Base-by-base conservation (phyloP, 37 sponge, comb jelly and placozoan genomes). In the Chondrosia reniformis region DNA sequence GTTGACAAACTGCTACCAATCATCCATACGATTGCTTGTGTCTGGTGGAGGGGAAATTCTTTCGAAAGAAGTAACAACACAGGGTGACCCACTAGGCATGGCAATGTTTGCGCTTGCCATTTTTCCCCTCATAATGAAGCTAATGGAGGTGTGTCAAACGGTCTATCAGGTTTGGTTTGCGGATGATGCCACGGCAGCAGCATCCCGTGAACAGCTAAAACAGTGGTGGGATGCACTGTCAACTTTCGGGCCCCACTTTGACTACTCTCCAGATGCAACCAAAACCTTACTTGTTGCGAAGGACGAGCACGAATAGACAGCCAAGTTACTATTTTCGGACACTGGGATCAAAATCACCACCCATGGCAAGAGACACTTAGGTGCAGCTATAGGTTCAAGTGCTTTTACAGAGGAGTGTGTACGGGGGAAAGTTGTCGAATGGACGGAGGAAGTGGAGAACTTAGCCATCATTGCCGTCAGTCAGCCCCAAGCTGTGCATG, bases 161-260 rank as follows among this genome's bases (percentile, higher is more conserved):
- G 72, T 34, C 43, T 34, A 34, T 30, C 72, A 69, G 36, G 43
- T 69, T 17, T 69, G 72, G 72, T 69, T 69, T 69, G 72, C 72
- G 10, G 72, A 69, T 39, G 72, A 69, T 69, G 72, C 72, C 41
- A 34, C 72, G 4, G 72, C 10, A 40, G 72, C 36, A 5, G 72
- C 10, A 2, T 34, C 72, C 36, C 24, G 7, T n/a, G 40, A 37
- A 12, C 27, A 28, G 7, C 63, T 78, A 24, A 61, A 52, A 33
- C 24, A 61, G 54, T 78, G 79, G 79, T 78, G 79, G 72, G n/a
- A 31, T 40, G 32, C 37, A 1, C 72, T 69, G 72, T 34, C 43
- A 31, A 69, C 5, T n/a, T 34, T 69, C 3, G 72, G 72, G 32
- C 72, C 72, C 10, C 72, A 34, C 43, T 69, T 69, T 69, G 72